Conservation (phyloP, 1,140 invertebrate genomes). For the Vanessa atalanta region DNA sequence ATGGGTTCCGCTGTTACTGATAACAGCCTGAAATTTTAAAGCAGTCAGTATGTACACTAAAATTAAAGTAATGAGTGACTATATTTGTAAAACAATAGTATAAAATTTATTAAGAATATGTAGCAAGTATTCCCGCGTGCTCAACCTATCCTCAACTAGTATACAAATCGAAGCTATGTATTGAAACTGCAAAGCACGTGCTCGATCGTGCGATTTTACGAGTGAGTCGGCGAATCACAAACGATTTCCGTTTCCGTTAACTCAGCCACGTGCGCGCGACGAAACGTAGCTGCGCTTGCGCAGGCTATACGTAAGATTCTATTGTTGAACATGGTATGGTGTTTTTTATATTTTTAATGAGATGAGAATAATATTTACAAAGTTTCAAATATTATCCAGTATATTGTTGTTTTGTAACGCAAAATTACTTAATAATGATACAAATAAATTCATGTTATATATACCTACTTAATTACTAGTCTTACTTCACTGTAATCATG, state of each 20-base stretch:
- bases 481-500: too few species aligned
- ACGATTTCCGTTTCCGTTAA: slow-evolving; percentile 68
- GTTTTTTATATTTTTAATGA: neutral
- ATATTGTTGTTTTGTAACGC: too few species aligned
- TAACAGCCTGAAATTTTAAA: too few species aligned
- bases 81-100: too few species aligned
- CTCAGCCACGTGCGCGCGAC: slow-evolving; percentile 50
- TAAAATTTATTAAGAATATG: too few species aligned
- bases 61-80: too few species aligned
- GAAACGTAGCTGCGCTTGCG: neutral
- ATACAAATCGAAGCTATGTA: neutral
- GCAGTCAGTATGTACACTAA: too few species aligned
- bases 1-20: too few species aligned
- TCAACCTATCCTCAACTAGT: neutral
- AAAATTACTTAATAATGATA: too few species aligned
- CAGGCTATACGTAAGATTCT: slow-evolving; percentile 12
- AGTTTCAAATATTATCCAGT: too few species aligned
- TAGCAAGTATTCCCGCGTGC: neutral
- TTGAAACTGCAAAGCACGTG: slow-evolving; percentile 1
- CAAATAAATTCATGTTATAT: too few species aligned
- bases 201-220: slow-evolving; percentile 48
- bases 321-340: neutral
- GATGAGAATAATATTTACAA: neutral
- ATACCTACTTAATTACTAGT: too few species aligned
- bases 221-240: slow-evolving; percentile 47